Conservation (phyloP, 2,113 vertebrate species). For the Polypterus senegalus region DNA sequence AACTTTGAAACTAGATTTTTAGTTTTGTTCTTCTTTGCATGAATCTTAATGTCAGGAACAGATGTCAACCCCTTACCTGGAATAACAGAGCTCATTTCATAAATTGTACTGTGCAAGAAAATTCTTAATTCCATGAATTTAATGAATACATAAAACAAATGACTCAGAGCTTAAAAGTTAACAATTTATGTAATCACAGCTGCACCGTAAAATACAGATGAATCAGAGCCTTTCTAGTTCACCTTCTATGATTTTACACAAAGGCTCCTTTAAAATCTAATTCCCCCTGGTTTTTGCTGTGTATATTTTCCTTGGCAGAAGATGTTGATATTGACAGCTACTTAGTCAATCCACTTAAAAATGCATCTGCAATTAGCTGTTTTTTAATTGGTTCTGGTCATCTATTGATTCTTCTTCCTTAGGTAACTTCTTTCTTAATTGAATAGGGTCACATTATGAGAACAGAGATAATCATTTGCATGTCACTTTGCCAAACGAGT, state of each 20-base stretch:
- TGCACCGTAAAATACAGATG: no score
- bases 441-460: conserved; percentile 39
- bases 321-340: conserved; percentile 40
- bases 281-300: conserved; percentile 15
- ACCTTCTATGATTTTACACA: not conserved
- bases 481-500: conserved; percentile 22
- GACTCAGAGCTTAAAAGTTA: no score
- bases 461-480: conserved; percentile 29
- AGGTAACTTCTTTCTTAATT: conserved; percentile 28
- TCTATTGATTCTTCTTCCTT: conserved; percentile 40
- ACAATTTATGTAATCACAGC: no score
- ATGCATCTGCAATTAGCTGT: conserved; percentile 44
- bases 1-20: no score
- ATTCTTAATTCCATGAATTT: no score
- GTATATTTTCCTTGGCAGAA: conserved; percentile 32
- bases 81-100: no score
- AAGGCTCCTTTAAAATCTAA: conserved; percentile 22
- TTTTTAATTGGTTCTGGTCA: conserved; percentile 50
- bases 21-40: no score
- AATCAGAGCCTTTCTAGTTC: no score
- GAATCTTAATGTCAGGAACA: no score
- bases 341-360: conserved; percentile 48
- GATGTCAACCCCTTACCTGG: no score
- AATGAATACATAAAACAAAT: no score
- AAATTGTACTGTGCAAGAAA: no score